Conservation (phyloP, 2,113 vertebrate species). For the Cranoglanis bouderius region DNA sequence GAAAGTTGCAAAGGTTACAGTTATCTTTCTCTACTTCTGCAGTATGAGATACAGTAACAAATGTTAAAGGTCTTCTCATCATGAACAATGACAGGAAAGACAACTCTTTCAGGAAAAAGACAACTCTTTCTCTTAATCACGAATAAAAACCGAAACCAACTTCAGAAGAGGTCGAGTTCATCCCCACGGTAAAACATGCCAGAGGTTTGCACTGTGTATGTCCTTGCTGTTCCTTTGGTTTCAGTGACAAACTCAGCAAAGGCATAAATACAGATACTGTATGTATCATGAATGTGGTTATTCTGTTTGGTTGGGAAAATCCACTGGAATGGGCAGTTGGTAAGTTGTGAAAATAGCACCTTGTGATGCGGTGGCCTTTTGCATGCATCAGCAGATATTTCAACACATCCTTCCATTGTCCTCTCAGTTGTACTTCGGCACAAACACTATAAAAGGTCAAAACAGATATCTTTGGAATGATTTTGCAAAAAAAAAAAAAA, state of each 20-base stretch:
- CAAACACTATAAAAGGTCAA: conserved; percentile 36
- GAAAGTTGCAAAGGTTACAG: not conserved
- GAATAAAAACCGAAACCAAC: not conserved
- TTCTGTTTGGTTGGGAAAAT: conserved; percentile 8
- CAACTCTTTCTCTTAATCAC: not conserved
- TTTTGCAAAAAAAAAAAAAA: not conserved
- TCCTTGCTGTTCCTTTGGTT: not conserved
- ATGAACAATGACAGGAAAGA: conserved; percentile 42
- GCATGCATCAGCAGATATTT: conserved; percentile 23
- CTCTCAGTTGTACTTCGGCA: not conserved
- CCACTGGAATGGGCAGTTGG: conserved; percentile 29
- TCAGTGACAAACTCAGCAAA: not conserved
- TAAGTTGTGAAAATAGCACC: not conserved
- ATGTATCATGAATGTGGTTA: not conserved
- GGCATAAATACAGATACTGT: conserved; percentile 16
- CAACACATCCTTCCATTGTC: conserved; percentile 53
- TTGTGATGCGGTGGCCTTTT: not conserved
- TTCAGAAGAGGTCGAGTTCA: not conserved
- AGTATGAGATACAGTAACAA: conserved; percentile 1
- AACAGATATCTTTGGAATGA: not conserved
- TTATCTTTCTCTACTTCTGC: not conserved
- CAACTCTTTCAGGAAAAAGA: not conserved
- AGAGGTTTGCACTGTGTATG: conserved; percentile 9
- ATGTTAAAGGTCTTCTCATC: conserved; percentile 26
- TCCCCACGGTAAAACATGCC: not conserved